A percentile compares a stretch with the other conserved stretches of the same genome.
These are phyloP conservation scores for Lagodon rhomboides DNA, from an alignment of 2,797 vertebrate genomes.

Conservation along the genomic window DNA sequence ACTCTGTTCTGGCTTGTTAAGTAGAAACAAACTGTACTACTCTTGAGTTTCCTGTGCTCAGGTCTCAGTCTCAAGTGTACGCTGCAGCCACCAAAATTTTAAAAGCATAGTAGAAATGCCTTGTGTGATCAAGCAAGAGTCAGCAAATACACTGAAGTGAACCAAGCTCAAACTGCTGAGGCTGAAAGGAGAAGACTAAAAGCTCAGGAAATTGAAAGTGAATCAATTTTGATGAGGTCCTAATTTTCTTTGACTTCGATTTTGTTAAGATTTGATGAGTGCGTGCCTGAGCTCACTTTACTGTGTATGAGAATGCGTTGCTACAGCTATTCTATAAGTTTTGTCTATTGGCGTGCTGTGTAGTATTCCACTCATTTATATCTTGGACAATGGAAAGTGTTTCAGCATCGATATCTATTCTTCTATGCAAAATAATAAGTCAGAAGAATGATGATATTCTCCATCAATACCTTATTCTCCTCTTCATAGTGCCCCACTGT, in stretches of 20 bases:
- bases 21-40: constrained; percentile 17
- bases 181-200: constrained; percentile 26
- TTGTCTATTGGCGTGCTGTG: background rate
- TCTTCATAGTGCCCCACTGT: constrained; percentile 29
- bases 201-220: constrained; percentile 50
- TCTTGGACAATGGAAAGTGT: constrained; percentile 36
- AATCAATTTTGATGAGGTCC: constrained; percentile 69
- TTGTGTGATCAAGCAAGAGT: constrained; percentile 30
- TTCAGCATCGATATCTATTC: constrained; percentile 24
- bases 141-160: constrained; percentile 45
- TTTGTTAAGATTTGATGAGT: constrained; percentile 46
- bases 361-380: constrained; percentile 15
- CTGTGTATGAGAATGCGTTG: background rate
- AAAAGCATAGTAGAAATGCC: constrained; percentile 19
- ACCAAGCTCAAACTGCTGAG: constrained; percentile 50
- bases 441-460: constrained; percentile 51
- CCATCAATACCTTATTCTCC: constrained; percentile 28
- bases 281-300: constrained; percentile 1
- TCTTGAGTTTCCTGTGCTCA: background rate
- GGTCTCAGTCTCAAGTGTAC: constrained; percentile 10
- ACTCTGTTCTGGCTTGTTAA: constrained; percentile 27
- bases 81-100: constrained; percentile 9
- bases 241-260: constrained; percentile 62
- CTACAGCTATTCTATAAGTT: constrained; percentile 1
- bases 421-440: constrained; percentile 43